Evolutionary conservation across 2,888 invertebrate species (phyloP).

Genomic region (Euplagia quadripunctaria): DNA sequence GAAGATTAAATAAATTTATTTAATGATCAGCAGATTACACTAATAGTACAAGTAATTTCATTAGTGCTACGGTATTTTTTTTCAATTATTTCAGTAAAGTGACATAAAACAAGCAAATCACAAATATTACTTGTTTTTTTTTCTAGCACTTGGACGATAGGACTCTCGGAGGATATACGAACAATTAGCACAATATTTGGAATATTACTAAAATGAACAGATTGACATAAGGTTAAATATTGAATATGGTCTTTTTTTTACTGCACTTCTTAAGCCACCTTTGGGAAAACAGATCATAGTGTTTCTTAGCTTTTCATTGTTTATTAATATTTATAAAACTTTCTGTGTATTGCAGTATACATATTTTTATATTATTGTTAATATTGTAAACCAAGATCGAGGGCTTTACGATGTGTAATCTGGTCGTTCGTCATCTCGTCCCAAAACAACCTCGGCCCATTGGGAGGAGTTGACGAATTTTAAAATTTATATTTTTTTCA

Average conservation of each 20-base stretch:
- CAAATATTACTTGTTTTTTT: not conserved
- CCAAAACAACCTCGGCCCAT: no score
- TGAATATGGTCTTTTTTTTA: not conserved
- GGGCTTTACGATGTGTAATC: no score
- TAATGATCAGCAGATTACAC: not conserved
- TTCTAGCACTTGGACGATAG: not conserved
- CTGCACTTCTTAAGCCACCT: no score
- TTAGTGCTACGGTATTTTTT: slow-evolving; percentile 17
- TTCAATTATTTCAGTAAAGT: not conserved
- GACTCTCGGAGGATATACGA: not conserved
- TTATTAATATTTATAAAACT: no score
- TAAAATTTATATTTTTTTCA: no score
- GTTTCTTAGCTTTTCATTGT: no score
- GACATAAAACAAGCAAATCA: not conserved
- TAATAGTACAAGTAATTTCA: not conserved
- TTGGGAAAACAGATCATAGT: no score
- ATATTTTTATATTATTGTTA: no score
- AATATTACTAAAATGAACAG: not conserved
- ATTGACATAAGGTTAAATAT: not conserved
- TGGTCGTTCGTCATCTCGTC: no score
- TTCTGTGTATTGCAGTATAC: no score
- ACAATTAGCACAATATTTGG: not conserved
- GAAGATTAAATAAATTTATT: slow-evolving; percentile 1
- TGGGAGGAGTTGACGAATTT: no score
- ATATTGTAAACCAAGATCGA: no score